These are phyloP conservation scores for Stegophylla sp. DNA, from an alignment of 2,888 invertebrate species.

Conservation along the genomic window DNA sequence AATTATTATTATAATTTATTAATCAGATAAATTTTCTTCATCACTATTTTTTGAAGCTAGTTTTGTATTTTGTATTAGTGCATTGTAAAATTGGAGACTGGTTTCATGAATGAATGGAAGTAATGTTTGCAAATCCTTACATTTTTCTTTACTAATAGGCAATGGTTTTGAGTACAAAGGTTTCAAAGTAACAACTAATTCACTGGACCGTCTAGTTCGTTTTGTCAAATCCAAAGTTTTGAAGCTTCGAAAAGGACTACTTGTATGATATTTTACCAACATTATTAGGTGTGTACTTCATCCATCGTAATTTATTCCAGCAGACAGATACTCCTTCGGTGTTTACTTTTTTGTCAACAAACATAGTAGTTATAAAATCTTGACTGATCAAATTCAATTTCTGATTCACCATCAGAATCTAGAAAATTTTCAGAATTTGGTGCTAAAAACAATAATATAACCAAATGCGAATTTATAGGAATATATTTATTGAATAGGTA, in stretches of 20 bases:
- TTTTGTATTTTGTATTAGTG: background rate
- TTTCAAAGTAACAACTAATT: background rate
- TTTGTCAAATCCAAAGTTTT: background rate
- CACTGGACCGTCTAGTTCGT: background rate
- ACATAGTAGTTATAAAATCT: background rate
- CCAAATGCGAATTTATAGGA: too few species aligned
- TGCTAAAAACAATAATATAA: too few species aligned
- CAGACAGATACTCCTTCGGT: slow-evolving; percentile 5
- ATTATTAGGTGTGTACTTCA: background rate
- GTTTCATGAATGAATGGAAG: background rate
- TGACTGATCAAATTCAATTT: too few species aligned
- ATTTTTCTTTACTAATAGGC: background rate
- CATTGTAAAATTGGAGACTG: background rate
- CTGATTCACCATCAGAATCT: too few species aligned
- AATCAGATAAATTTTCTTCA: too few species aligned
- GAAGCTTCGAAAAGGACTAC: background rate
- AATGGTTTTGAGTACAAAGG: background rate
- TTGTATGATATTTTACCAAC: slow-evolving; percentile 5
- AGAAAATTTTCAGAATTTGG: too few species aligned
- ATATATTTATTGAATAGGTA: too few species aligned
- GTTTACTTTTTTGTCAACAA: slow-evolving; percentile 1
- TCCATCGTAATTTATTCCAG: slow-evolving; percentile 7
- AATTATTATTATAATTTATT: too few species aligned
- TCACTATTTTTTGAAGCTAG: too few species aligned
- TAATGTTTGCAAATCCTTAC: slow-evolving; percentile 1